Percentiles rank a stretch among this genome's conserved stretches.
Evolutionary conservation across 1,140 invertebrate genomes (phyloP).

Genomic region (Varroa destructor): DNA sequence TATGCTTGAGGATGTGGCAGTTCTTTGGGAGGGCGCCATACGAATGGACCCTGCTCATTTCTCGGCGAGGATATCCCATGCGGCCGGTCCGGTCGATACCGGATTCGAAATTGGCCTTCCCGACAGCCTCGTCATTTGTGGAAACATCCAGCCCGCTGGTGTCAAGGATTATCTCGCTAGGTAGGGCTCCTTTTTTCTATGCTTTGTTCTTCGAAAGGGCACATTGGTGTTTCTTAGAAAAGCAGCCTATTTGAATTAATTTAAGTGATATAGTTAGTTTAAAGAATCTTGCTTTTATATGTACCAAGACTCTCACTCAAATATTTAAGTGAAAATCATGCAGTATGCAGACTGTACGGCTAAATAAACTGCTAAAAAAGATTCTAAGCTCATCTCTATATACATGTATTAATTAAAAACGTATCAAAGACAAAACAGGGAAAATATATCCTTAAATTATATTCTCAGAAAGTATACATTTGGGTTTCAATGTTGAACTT

Average conservation of each 20-base stretch:
- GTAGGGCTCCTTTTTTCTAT: background rate
- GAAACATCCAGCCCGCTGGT: slow-evolving; percentile 16
- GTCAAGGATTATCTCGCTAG: slow-evolving; percentile 23
- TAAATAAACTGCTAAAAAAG: too few species aligned
- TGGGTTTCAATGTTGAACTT: too few species aligned
- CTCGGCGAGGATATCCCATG: background rate
- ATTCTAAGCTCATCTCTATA: too few species aligned
- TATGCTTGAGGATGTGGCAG: background rate
- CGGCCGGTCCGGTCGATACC: background rate
- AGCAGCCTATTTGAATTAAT: background rate
- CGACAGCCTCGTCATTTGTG: slow-evolving; percentile 20
- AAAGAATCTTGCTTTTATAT: background rate
- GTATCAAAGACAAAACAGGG: too few species aligned
- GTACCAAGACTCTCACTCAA: too few species aligned
- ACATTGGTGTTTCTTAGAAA: background rate
- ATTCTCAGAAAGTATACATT: too few species aligned
- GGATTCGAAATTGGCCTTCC: slow-evolving; percentile 15
- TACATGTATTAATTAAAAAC: too few species aligned
- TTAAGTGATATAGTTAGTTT: background rate
- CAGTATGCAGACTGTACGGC: too few species aligned
- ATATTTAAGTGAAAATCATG: too few species aligned
- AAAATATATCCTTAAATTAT: too few species aligned
- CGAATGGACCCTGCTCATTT: slow-evolving; percentile 11
- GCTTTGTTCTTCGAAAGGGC: too few species aligned
- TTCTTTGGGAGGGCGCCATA: slow-evolving; percentile 8